Conservation (phyloP, 2,113 vertebrate species). For the Brachypodius melanocephalos region DNA sequence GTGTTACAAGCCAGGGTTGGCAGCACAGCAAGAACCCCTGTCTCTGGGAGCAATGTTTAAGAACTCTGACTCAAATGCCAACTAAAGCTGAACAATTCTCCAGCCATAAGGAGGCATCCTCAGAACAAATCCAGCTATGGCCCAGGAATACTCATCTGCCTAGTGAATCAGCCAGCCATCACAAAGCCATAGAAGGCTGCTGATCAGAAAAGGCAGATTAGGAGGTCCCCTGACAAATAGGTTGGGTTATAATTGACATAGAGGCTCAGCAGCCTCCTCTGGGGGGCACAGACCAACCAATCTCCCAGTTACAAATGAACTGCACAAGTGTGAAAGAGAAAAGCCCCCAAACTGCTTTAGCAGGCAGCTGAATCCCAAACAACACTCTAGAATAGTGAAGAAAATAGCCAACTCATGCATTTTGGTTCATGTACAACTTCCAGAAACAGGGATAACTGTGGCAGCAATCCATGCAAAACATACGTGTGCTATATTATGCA, state of each 20-base stretch:
- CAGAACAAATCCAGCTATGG: not conserved
- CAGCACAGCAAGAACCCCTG: not conserved
- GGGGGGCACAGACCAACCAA: not conserved
- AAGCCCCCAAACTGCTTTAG: not conserved
- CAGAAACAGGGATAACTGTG: not conserved
- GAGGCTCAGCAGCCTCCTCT: not conserved
- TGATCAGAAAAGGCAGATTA: not conserved
- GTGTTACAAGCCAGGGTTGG: fast-evolving
- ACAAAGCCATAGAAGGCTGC: not conserved
- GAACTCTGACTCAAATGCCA: not conserved
- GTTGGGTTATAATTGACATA: not conserved
- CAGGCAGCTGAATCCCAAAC: not conserved
- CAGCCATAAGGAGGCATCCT: not conserved
- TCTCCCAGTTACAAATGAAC: not conserved
- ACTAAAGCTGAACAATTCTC: not conserved
- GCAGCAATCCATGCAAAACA: not conserved
- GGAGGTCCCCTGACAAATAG: not conserved
- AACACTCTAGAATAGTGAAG: fast-evolving
- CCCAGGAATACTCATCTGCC: not conserved
- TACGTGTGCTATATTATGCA: not conserved
- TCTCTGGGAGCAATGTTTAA: not conserved
- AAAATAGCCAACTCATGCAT: not conserved
- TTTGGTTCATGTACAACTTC: not conserved
- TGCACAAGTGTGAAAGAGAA: not conserved
- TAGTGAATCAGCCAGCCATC: not conserved